Conservation (phyloP, 2,113 vertebrate species). For the Charina bottae region DNA sequence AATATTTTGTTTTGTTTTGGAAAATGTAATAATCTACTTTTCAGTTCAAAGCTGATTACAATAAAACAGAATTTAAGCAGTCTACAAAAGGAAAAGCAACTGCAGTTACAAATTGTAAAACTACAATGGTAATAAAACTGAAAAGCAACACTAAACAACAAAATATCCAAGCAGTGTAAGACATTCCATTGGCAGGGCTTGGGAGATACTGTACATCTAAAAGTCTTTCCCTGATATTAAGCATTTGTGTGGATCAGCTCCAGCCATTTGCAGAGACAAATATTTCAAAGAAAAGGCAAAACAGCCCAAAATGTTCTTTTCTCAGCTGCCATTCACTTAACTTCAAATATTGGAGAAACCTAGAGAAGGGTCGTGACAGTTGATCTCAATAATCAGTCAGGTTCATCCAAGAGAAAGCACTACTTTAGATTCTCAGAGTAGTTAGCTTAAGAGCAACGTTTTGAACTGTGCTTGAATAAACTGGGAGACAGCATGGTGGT, state of each 20-base stretch:
- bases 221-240: neutral
- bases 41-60: neutral
- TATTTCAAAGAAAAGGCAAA: neutral
- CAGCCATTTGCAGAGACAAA: too few relatives aligned
- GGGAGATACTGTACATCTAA: too few relatives aligned
- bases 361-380: neutral
- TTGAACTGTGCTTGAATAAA: neutral
- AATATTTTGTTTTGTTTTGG: neutral
- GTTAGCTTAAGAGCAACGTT: neutral
- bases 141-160: neutral
- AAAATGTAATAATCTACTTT: neutral
- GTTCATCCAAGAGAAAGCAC: neutral
- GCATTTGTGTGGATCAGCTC: neutral
- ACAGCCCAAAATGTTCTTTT: neutral
- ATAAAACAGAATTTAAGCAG: neutral
- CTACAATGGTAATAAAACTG: neutral
- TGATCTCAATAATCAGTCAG: neutral
- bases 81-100: neutral
- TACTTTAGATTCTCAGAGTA: neutral
- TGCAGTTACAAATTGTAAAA: neutral
- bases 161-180: neutral
- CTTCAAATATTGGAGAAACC: neutral
- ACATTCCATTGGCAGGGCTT: neutral
- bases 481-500: neutral
- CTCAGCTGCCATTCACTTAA: neutral